These are phyloP conservation scores for Agelastica alni DNA, from an alignment of 2,888 invertebrate species.

Conservation along the genomic window DNA sequence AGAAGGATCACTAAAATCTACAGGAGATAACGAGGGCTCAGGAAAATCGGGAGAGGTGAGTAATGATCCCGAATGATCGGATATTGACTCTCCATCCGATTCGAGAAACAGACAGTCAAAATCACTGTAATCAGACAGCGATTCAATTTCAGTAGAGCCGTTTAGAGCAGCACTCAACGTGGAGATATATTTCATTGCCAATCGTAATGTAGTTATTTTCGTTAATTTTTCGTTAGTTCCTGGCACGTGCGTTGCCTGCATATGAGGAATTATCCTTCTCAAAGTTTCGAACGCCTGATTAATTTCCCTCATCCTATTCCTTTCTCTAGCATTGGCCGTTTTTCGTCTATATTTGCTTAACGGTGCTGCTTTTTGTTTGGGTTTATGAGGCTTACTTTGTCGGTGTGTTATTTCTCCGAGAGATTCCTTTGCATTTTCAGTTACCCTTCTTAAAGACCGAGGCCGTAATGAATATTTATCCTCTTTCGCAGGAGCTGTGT, in stretches of 20 bases:
- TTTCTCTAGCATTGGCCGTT: conserved; percentile 70
- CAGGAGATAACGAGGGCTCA: conserved; percentile 63
- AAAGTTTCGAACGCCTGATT: conserved; percentile 70
- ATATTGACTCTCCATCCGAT: conserved; percentile 59
- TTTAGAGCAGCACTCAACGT: conserved; percentile 67
- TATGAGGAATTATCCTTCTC: conserved; percentile 62
- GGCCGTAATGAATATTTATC: conserved; percentile 57
- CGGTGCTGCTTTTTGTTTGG: conserved; percentile 58
- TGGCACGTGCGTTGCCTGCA: conserved; percentile 44
- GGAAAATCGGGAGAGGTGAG: conserved; percentile 54
- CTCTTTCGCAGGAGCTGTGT: conserved; percentile 8
- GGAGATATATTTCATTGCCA: conserved; percentile 71
- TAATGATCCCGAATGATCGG: conserved; percentile 49
- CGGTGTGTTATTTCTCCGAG: conserved; percentile 18
- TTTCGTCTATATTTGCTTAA: conserved; percentile 70
- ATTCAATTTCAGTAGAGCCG: conserved; percentile 24
- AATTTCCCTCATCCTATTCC: conserved; percentile 70
- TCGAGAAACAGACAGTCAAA: conserved; percentile 60
- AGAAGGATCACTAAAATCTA: conserved; percentile 57
- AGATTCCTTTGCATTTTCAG: conserved; percentile 32
- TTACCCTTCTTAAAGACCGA: conserved; percentile 44
- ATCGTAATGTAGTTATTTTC: conserved; percentile 68
- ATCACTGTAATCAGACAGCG: conserved; percentile 44
- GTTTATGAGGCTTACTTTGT: conserved; percentile 29
- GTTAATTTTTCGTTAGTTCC: conserved; percentile 63